phyloP scores from a whole-genome alignment of 1,140 invertebrate genomes.

The Hyphantria cunea region DNA sequence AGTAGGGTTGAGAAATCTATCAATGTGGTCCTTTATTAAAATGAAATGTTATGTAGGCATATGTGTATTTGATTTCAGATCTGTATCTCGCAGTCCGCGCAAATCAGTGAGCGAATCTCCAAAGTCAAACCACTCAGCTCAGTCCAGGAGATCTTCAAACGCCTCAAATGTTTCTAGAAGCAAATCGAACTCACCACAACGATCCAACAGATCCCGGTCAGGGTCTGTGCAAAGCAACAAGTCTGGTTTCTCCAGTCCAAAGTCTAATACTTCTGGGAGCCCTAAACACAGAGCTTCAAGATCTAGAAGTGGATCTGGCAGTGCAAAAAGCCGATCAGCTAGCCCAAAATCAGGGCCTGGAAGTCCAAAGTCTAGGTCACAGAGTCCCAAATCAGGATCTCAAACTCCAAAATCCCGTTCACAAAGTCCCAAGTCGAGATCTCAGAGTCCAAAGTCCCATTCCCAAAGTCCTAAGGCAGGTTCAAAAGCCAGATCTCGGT shows the following conservation, averaged over 20 bases:
- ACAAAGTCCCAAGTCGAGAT: slow-evolving; percentile 49
- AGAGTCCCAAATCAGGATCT: slow-evolving; percentile 76
- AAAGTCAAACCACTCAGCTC: slow-evolving; percentile 59
- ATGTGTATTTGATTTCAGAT: slow-evolving; percentile 47
- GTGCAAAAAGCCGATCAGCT: slow-evolving; percentile 61
- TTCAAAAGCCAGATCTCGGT: slow-evolving; percentile 59
- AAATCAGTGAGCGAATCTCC: slow-evolving; percentile 71
- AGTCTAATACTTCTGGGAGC: slow-evolving; percentile 65
- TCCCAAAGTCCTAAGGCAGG: slow-evolving; percentile 38
- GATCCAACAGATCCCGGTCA: slow-evolving; percentile 62
- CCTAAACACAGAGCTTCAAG: slow-evolving; percentile 55
- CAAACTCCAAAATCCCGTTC: slow-evolving; percentile 75
- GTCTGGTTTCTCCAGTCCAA: slow-evolving; percentile 68
- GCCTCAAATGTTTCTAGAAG: slow-evolving; percentile 72
- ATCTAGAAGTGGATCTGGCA: slow-evolving; percentile 76
- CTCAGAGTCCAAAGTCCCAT: slow-evolving; percentile 48
- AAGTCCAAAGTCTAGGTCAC: slow-evolving; percentile 56
- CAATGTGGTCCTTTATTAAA: no score
- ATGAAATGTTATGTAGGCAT: no score
- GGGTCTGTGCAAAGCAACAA: slow-evolving; percentile 66
- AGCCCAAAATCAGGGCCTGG: slow-evolving; percentile 59
- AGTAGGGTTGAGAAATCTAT: no score
- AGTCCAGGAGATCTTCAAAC: slow-evolving; percentile 62
- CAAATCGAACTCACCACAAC: slow-evolving; percentile 71
- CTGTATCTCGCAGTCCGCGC: slow-evolving; percentile 61